phyloP scores from a whole-genome alignment of 2,888 invertebrate species.

The Macaria notata region DNA sequence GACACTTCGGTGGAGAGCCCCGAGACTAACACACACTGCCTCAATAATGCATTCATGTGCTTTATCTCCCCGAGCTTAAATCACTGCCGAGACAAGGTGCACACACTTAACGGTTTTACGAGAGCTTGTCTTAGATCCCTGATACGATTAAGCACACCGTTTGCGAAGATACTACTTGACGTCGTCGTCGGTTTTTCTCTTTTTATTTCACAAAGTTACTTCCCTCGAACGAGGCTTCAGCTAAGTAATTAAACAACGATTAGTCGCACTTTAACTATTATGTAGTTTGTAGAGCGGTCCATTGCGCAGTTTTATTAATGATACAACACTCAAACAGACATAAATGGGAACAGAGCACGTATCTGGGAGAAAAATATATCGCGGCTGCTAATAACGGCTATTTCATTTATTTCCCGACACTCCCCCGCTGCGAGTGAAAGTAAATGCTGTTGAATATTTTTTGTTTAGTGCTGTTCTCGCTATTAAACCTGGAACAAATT shows the following conservation, averaged over 20 bases:
- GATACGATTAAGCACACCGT: background rate
- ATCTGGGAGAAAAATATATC: constrained; percentile 32
- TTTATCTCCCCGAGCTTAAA: constrained; percentile 10
- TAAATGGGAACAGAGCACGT: constrained; percentile 27
- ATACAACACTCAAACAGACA: constrained; percentile 27
- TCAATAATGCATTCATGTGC: constrained; percentile 17
- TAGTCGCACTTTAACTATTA: constrained; percentile 8
- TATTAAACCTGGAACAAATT: constrained; percentile 12
- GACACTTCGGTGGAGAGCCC: constrained; percentile 26
- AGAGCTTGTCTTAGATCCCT: background rate
- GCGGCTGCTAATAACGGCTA: constrained; percentile 40
- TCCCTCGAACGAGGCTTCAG: no score
- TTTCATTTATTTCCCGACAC: constrained; percentile 41
- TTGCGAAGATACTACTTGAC: no score
- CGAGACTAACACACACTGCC: constrained; percentile 9
- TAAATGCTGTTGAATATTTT: constrained; percentile 44
- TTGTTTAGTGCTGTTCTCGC: constrained; percentile 20
- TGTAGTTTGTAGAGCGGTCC: constrained; percentile 4
- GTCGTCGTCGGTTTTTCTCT: no score
- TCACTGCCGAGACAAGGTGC: constrained; percentile 4
- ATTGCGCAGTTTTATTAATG: constrained; percentile 26
- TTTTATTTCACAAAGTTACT: no score
- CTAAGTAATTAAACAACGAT: constrained; percentile 2
- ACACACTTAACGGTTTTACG: background rate
- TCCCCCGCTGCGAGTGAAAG: constrained; percentile 41